These are phyloP conservation scores for Ischnura elegans DNA, from an alignment of 2,888 invertebrate genomes.

Conservation along the genomic window DNA sequence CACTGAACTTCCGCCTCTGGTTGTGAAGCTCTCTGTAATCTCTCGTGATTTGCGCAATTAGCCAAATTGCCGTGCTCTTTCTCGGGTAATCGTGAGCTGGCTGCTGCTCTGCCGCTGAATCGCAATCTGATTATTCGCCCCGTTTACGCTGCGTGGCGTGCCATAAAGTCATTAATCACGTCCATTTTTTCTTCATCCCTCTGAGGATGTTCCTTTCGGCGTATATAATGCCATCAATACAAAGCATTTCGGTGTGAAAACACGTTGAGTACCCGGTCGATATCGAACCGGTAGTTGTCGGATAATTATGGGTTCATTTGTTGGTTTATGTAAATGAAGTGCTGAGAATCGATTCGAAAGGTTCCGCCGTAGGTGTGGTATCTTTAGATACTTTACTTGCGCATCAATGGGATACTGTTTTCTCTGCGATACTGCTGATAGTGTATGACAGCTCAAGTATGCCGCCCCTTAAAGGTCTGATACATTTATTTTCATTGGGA, in stretches of 20 bases:
- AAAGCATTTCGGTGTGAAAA: neutral
- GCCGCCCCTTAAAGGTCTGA: too few relatives aligned
- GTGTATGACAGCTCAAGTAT: too few relatives aligned
- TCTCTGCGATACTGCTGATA: too few relatives aligned
- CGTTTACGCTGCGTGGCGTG: neutral
- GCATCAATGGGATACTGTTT: too few relatives aligned
- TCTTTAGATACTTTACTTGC: too few relatives aligned
- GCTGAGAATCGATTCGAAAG: too few relatives aligned
- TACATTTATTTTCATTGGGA: too few relatives aligned
- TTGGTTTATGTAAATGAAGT: too few relatives aligned
- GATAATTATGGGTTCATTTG: too few relatives aligned
- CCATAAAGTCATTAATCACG: neutral
- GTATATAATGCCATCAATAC: neutral
- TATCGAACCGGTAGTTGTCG: neutral
- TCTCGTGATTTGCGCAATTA: constrained; percentile 3
- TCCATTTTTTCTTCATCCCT: neutral
- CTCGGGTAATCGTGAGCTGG: neutral
- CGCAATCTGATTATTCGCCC: neutral
- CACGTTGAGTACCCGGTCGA: neutral
- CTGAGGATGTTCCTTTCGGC: neutral
- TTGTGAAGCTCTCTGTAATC: neutral
- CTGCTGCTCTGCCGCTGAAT: neutral
- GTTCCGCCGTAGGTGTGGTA: too few relatives aligned
- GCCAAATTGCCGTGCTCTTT: neutral
- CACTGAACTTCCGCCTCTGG: too few relatives aligned